Evolutionary conservation across 2,888 invertebrate genomes (phyloP).

Genomic region (Cheilosia impressa): DNA sequence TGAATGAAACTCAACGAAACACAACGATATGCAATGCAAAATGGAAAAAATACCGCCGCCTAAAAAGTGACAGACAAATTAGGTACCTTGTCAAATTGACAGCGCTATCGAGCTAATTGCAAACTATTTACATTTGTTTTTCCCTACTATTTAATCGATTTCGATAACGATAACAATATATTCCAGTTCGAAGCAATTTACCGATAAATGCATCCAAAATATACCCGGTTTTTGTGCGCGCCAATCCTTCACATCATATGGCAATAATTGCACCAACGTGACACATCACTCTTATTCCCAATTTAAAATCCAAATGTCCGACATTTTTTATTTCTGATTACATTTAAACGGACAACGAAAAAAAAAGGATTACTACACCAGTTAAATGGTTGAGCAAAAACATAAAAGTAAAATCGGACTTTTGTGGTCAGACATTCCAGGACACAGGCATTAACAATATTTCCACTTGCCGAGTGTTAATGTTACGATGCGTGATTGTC

Average conservation of each 20-base stretch:
- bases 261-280: constrained; percentile 66
- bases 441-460: constrained; percentile 63
- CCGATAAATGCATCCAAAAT: constrained; percentile 11
- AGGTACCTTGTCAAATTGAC: too few species aligned
- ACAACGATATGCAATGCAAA: too few species aligned
- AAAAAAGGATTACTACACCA: constrained; percentile 15
- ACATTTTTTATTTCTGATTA: constrained; percentile 55
- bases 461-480: constrained; percentile 57
- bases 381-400: not conserved
- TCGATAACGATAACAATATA: not conserved
- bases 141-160: not conserved
- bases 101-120: too few species aligned
- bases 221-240: not conserved
- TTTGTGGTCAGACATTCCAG: constrained; percentile 57
- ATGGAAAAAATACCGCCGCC: too few species aligned
- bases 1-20: too few species aligned
- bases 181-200: constrained; percentile 8
- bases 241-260: constrained; percentile 24
- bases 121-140: not conserved
- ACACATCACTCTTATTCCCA: constrained; percentile 58
- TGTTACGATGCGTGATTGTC: constrained; percentile 66
- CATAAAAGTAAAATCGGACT: constrained; percentile 40
- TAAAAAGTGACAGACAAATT: too few species aligned
- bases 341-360: constrained; percentile 21
- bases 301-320: constrained; percentile 64